These are phyloP conservation scores for Philonicus albiceps DNA, from an alignment of 2,888 invertebrate species.

Conservation along the genomic window DNA sequence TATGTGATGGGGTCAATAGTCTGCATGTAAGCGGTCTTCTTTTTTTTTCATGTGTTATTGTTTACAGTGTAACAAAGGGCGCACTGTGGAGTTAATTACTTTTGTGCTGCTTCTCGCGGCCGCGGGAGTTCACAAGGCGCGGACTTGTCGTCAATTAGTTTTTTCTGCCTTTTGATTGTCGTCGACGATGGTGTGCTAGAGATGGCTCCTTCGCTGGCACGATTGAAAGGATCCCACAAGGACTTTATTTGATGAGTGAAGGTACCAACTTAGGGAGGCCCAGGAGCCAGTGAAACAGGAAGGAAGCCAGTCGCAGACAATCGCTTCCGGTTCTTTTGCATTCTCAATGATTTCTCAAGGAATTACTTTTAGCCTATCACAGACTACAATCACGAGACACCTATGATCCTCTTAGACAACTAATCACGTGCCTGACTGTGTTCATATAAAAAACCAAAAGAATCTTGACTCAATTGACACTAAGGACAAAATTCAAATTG, in stretches of 20 bases:
- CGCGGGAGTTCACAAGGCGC: not conserved
- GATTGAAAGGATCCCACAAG: slow-evolving; percentile 6
- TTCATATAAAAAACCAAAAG: not conserved
- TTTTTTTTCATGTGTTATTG: slow-evolving; percentile 5
- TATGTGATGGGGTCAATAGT: slow-evolving; percentile 39
- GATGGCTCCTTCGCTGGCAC: not conserved
- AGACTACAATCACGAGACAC: not conserved
- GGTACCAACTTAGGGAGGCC: not conserved
- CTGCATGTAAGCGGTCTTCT: slow-evolving; percentile 17
- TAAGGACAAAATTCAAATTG: too few relatives aligned
- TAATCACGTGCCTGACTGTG: not conserved
- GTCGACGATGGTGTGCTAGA: not conserved
- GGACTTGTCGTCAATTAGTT: not conserved
- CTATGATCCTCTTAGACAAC: not conserved
- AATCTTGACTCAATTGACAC: too few relatives aligned
- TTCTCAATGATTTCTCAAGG: not conserved
- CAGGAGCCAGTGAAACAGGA: not conserved
- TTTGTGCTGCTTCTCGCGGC: not conserved
- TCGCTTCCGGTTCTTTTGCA: not conserved
- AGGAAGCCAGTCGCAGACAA: not conserved
- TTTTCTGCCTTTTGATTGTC: not conserved
- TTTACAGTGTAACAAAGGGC: slow-evolving; percentile 26
- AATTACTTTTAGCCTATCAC: not conserved
- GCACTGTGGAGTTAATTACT: slow-evolving; percentile 26
- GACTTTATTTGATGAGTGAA: not conserved